Base-by-base conservation (phyloP, 2,888 invertebrate genomes). In the Cephus runcator region DNA sequence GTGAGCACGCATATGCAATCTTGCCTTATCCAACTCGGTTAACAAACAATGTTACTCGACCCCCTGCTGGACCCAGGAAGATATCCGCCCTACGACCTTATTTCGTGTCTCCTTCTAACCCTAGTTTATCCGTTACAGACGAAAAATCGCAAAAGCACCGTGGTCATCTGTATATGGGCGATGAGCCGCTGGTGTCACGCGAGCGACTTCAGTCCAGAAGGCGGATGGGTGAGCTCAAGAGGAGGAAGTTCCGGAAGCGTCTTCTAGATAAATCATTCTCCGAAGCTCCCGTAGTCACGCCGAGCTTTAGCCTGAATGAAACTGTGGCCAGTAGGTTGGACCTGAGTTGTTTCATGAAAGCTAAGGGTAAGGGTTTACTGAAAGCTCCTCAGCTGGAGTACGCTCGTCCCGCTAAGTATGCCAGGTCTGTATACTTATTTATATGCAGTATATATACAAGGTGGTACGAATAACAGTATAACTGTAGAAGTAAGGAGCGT, bases 321-420 rank as follows among this genome's bases (percentile, higher is more conserved):
- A 90, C 89, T 77, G 81, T 87, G 79, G 85, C 85, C 76, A 84
- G 87, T 56, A 85, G 83, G 81, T 79, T 89, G 83, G 89, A 89
- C 84, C 80, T 87, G 75, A 89, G 87, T 83, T 89, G 89, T 79
- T 82, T 84, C 80, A 83, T 84, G 81, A 88, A 87, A 83, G 84
- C 80, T 69, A 83, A 80, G 71, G 84, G 83, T 77, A 86, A 85
- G 79, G 85, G 83, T 77, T 84, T 87, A 79, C 82, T 88, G 75
- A 90, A 88, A 84, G 88, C 89, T 40, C 89, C 90, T 33, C 76
- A 75, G 74, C 82, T 90, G 68, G 84, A 87, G 69, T 84, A 90
- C 79, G 87, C 90, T 31, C 80, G 81, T 73, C 83, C 86, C 12
- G 81, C 85, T 33, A 89, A 87, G 79, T 87, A 87, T 78, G 85